Conservation (phyloP, 1,140 invertebrate genomes). For the Hycleus cichorii region DNA sequence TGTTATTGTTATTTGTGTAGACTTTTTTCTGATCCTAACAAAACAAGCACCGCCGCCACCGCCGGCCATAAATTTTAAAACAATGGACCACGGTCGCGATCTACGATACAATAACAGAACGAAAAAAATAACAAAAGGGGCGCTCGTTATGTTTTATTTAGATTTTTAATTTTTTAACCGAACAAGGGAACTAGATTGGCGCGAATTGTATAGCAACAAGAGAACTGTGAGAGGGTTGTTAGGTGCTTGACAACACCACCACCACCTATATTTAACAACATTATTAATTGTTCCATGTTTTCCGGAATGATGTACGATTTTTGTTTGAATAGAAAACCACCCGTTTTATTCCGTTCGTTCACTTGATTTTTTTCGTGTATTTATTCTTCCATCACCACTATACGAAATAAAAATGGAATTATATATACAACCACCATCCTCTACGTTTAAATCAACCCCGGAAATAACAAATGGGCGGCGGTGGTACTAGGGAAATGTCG, state of each 20-base stretch:
- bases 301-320: slow-evolving; percentile 34
- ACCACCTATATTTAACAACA: slow-evolving; percentile 30
- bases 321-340: slow-evolving; percentile 28
- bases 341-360: too few species aligned
- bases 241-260: slow-evolving; percentile 10
- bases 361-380: too few species aligned
- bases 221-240: background rate
- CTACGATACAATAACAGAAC: slow-evolving; percentile 17
- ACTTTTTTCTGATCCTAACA: too few species aligned
- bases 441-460: background rate
- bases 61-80: slow-evolving; percentile 29
- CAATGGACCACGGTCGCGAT: slow-evolving; percentile 27
- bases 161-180: slow-evolving; percentile 31
- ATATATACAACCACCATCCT: slow-evolving; percentile 15
- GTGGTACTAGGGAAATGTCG: slow-evolving; percentile 6
- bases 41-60: background rate
- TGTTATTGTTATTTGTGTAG: too few species aligned
- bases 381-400: background rate
- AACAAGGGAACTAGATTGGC: slow-evolving; percentile 19
- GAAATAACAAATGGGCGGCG: background rate
- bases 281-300: slow-evolving; percentile 33
- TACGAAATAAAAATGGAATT: slow-evolving; percentile 22
- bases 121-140: slow-evolving; percentile 4
- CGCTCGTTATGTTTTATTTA: slow-evolving; percentile 33
- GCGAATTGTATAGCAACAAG: background rate